These are phyloP conservation scores for Hypena proboscidalis DNA, from an alignment of 2,888 invertebrate genomes.

Conservation along the genomic window DNA sequence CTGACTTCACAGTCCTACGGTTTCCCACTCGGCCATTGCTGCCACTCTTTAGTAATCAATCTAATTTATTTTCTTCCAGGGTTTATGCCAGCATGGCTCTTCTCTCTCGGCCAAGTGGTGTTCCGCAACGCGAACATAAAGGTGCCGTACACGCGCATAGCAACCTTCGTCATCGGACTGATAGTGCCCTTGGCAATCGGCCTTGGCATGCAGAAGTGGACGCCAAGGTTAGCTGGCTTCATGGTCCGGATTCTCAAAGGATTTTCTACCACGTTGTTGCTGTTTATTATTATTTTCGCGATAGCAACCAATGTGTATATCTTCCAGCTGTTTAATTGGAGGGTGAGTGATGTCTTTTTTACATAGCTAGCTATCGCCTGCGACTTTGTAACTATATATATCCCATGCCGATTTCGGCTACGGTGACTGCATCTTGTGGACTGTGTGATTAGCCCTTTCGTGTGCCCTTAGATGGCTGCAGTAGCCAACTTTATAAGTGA, in stretches of 20 bases:
- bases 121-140: slow-evolving; percentile 89
- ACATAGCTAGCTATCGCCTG: no score
- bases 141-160: slow-evolving; percentile 92
- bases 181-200: slow-evolving; percentile 89
- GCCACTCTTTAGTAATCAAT: background rate
- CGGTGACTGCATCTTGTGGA: no score
- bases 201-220: slow-evolving; percentile 87
- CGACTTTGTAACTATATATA: no score
- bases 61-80: slow-evolving; percentile 73
- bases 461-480: no score
- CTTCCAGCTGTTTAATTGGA: slow-evolving; percentile 94
- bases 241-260: slow-evolving; percentile 94
- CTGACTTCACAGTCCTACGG: no score
- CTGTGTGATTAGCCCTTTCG: no score
- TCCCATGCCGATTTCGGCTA: no score
- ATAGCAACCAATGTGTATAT: slow-evolving; percentile 95
- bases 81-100: slow-evolving; percentile 96
- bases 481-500: no score
- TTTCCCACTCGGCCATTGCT: no score
- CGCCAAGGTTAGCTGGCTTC: slow-evolving; percentile 88
- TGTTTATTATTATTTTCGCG: slow-evolving; percentile 95
- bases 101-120: slow-evolving; percentile 92
- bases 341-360: slow-evolving; percentile 83
- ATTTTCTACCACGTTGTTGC: slow-evolving; percentile 90
- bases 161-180: slow-evolving; percentile 89